A percentile compares a stretch with the other conserved stretches of the same genome.
These are phyloP conservation scores for Hydrophis major DNA, from an alignment of 2,797 vertebrate species.

Conservation along the genomic window DNA sequence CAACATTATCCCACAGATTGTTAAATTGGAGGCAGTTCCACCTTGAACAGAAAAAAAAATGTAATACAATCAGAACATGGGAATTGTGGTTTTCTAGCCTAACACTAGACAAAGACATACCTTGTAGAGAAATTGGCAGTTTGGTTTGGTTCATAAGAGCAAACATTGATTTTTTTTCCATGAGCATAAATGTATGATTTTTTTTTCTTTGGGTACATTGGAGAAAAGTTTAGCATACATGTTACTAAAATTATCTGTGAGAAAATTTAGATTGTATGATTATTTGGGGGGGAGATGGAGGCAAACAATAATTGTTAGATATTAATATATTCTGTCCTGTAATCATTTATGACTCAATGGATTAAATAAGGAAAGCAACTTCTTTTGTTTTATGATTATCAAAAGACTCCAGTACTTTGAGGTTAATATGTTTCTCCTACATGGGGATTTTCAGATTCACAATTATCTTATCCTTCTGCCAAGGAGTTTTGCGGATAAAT, in stretches of 20 bases:
- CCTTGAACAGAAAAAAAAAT: not conserved
- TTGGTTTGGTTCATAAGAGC: not conserved
- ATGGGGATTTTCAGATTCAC: not conserved
- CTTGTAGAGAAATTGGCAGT: not conserved
- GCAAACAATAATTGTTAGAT: not conserved
- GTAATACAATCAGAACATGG: not conserved
- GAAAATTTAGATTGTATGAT: not conserved
- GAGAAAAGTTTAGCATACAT: not conserved
- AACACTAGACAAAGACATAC: not conserved
- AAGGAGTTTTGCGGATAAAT: not conserved
- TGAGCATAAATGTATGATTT: not conserved
- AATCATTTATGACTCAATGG: not conserved
- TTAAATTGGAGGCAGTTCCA: not conserved
- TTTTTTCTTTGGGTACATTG: not conserved
- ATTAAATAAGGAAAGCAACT: not conserved
- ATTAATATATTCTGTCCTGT: not conserved
- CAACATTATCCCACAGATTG: not conserved
- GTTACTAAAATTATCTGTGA: not conserved
- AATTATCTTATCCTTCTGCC: not conserved
- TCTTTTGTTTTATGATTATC: not conserved
- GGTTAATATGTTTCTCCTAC: not conserved
- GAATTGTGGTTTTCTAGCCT: not conserved
- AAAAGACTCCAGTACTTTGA: not conserved
- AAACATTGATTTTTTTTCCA: not conserved
- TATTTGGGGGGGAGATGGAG: not conserved